phyloP scores from a whole-genome alignment of 2,888 invertebrate genomes.

The Lymantria monacha region DNA sequence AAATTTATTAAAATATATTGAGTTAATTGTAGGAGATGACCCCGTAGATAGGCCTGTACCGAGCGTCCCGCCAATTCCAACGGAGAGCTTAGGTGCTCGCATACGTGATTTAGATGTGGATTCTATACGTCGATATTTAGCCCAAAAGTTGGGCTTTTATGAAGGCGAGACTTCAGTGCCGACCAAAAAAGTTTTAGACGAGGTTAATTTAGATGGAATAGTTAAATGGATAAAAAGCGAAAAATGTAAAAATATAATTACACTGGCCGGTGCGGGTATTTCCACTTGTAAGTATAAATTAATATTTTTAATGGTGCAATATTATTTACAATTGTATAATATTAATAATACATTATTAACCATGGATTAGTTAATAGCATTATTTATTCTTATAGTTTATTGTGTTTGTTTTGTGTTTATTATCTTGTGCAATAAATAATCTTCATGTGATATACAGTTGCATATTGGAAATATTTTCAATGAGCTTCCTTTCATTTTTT shows the following conservation, averaged over 20 bases:
- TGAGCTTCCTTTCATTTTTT: too few relatives aligned
- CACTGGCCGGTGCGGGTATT: constrained; percentile 97
- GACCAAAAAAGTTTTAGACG: constrained; percentile 82
- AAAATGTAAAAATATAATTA: constrained; percentile 92
- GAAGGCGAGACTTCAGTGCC: constrained; percentile 63
- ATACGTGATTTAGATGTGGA: constrained; percentile 82
- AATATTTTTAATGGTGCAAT: background rate
- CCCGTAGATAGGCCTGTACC: constrained; percentile 42
- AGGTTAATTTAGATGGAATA: constrained; percentile 88
- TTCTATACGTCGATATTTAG: constrained; percentile 84
- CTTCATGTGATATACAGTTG: too few relatives aligned
- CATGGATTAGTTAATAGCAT: background rate
- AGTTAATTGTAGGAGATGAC: constrained; percentile 54
- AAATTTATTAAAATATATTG: constrained; percentile 19
- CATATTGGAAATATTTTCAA: too few relatives aligned
- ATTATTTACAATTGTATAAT: background rate
- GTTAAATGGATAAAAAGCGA: constrained; percentile 89
- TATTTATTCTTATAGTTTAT: background rate
- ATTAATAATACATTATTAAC: background rate
- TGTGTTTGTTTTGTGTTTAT: background rate
- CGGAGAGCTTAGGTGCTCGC: constrained; percentile 58
- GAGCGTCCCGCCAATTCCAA: constrained; percentile 65
- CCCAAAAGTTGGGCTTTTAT: constrained; percentile 84
- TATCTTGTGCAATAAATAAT: too few relatives aligned
- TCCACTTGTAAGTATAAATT: constrained; percentile 90